These are phyloP conservation scores for Scrobipalpa costella DNA, from an alignment of 2,888 invertebrate species.

Conservation along the genomic window DNA sequence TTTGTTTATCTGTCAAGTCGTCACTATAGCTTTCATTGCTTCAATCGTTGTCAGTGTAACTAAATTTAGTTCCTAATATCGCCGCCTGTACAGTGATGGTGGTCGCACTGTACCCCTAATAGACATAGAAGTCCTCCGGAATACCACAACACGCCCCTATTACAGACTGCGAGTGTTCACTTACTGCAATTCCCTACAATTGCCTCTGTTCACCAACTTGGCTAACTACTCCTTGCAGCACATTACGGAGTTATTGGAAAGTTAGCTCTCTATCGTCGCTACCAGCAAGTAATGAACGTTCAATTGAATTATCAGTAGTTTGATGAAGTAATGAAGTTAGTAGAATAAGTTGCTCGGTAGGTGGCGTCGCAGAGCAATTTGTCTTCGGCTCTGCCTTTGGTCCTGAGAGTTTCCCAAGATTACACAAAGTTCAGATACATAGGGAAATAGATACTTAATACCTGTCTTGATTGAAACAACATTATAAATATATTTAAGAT, in stretches of 20 bases:
- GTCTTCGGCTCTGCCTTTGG: background rate
- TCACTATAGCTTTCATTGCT: no score
- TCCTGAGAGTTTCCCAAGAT: background rate
- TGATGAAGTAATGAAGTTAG: background rate
- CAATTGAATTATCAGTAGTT: slow-evolving; percentile 2
- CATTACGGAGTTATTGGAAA: slow-evolving; percentile 16
- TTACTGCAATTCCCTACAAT: background rate
- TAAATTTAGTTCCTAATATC: no score
- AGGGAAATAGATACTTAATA: no score
- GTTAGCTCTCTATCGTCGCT: slow-evolving; percentile 1
- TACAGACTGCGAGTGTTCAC: background rate
- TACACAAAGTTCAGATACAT: no score
- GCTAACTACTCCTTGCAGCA: slow-evolving; percentile 13
- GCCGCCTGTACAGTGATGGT: no score
- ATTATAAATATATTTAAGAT: no score
- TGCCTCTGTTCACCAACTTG: slow-evolving; percentile 1
- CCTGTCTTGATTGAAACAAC: no score
- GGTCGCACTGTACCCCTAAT: no score
- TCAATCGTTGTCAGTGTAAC: no score
- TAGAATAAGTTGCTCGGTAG: background rate
- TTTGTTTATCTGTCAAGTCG: no score
- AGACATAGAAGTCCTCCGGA: background rate
- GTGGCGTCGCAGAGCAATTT: background rate
- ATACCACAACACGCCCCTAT: background rate
- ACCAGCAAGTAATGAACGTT: slow-evolving; percentile 10